A percentile compares a stretch with the other conserved stretches of the same genome.
phyloP scores from a whole-genome alignment of 1,140 invertebrate species.

The Drosophila micromelanica region DNA sequence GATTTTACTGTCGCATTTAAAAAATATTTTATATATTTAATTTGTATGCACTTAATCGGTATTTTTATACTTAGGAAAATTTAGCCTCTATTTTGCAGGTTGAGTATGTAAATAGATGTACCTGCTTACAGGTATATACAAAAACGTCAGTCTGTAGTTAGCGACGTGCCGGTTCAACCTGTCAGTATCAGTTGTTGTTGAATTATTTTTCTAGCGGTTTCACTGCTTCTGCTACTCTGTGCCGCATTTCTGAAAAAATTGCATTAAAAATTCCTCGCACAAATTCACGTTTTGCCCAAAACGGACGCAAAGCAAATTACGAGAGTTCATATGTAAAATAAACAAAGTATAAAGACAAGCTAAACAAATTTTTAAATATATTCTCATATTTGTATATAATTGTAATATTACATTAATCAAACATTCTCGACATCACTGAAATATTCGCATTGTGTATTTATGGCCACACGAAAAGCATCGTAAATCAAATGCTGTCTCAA shows the following conservation, averaged over 20 bases:
- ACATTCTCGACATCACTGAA: background rate
- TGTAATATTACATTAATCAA: background rate
- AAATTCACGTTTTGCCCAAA: slow-evolving; percentile 38
- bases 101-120: background rate
- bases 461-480: background rate
- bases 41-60: no score
- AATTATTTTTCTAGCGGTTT: slow-evolving; percentile 5
- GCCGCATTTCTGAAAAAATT: slow-evolving; percentile 47
- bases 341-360: background rate
- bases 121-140: background rate
- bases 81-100: no score
- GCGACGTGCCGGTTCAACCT: slow-evolving; percentile 32
- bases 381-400: background rate
- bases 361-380: background rate
- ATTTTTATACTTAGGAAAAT: no score
- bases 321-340: background rate
- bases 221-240: slow-evolving; percentile 7
- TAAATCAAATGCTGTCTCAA: slow-evolving; percentile 52
- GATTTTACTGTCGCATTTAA: background rate
- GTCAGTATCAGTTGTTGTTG: slow-evolving; percentile 33
- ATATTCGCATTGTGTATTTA: background rate
- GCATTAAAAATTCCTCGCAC: slow-evolving; percentile 66
- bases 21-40: no score
- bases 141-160: slow-evolving; percentile 3
- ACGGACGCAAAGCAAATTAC: slow-evolving; percentile 9